Conservation (phyloP, 1,140 invertebrate genomes). For the Protaetia brevitarsis region DNA sequence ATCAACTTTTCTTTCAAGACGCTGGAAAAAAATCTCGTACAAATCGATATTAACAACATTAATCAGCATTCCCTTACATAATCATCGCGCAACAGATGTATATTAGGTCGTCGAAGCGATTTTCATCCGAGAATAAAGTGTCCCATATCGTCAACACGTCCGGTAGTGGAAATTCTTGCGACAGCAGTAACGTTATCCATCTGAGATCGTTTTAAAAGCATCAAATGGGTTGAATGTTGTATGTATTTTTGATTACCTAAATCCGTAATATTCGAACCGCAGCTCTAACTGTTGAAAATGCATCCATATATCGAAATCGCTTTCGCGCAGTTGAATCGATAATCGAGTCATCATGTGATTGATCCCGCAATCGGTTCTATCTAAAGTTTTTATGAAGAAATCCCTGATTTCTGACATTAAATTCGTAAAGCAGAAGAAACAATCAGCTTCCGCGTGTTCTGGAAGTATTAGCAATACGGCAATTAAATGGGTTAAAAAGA, state of each 20-base stretch:
- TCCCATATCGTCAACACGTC: conserved; percentile 97
- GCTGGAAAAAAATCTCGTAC: conserved; percentile 53
- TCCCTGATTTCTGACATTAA: conserved; percentile 96
- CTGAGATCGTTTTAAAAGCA: conserved; percentile 50
- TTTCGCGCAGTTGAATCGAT: conserved; percentile 68
- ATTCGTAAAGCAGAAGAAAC: conserved; percentile 97
- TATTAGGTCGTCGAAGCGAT: conserved; percentile 87
- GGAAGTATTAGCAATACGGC: neutral
- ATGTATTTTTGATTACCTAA: conserved; percentile 63
- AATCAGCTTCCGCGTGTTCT: conserved; percentile 95
- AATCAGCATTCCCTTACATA: conserved; percentile 65
- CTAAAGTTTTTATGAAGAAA: conserved; percentile 94
- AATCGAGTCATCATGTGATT: conserved; percentile 81
- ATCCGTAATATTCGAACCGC: conserved; percentile 93
- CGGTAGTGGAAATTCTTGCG: conserved; percentile 96
- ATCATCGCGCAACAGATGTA: conserved; percentile 96
- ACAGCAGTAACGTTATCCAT: conserved; percentile 94
- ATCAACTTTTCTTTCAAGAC: conserved; percentile 79
- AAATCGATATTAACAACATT: neutral
- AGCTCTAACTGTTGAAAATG: conserved; percentile 79
- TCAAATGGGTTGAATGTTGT: too few species aligned
- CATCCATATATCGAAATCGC: conserved; percentile 75
- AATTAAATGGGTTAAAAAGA: neutral
- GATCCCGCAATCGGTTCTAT: conserved; percentile 88
- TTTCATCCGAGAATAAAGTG: conserved; percentile 84